Base-by-base conservation (phyloP, 2,797 vertebrate genomes). In the Staurois parvus region DNA sequence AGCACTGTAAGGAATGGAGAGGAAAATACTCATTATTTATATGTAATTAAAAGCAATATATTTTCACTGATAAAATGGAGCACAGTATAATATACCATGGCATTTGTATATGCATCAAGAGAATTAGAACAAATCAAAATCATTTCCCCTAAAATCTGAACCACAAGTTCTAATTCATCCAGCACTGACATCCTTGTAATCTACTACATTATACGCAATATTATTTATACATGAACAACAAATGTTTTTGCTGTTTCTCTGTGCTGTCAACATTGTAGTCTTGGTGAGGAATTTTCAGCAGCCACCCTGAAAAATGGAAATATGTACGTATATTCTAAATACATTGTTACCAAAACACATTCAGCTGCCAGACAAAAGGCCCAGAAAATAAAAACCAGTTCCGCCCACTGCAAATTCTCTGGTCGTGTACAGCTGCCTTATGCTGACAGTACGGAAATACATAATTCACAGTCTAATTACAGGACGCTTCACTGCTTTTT, bases 381-480 rank as follows among this genome's bases (percentile, higher is more conserved):
- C 67, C 76, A 78, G 83, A 72, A 72, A 79, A 84, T 79, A 72
- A 59, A 73, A 79, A 79, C 30, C 2, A 79, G 75, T 70, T 76
- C 78, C 83, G 83, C 83, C 83, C 76, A 84, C 83, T 79, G 76
- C n/a, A 84, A 84, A 79, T 79, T 84, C 29, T 79, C 56, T 73
- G 83, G 76, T 68, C 52, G 76, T 45, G 29, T 84, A 79, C 83
- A 79, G 83, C 83, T 84, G 83, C 68, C 76, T 79, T 84, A 84
- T 84, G 83, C 83, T 84, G 76, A 84, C 76, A 84, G 83, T 79
- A 84, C 69, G 83, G 76, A 84, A 84, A 84, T 79, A 79, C 76
- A 84, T 84, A 84, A 84, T 84, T 84, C 83, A 84, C 76, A 84
- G 83, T 84, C 76, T 84, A 84, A 84, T 79, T 84, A 84, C 83